Conservation (phyloP, 2,888 invertebrate species). For the Timandra comae region DNA sequence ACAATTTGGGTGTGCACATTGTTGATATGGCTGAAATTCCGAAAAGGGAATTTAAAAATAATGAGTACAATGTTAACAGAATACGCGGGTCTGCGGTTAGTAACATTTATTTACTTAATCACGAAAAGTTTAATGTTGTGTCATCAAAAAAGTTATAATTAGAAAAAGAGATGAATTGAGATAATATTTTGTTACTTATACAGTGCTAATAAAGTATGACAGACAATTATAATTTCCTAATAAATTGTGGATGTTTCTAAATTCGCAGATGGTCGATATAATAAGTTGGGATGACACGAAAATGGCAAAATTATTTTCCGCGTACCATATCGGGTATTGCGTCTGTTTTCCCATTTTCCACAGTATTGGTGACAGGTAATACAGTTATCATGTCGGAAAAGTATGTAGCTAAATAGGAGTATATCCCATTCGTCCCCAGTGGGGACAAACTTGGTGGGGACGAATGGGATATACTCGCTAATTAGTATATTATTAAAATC, state of each 20-base stretch:
- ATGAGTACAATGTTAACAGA: neutral
- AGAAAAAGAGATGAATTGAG: slow-evolving; percentile 21
- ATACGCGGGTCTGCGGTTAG: too few relatives aligned
- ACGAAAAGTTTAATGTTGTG: too few relatives aligned
- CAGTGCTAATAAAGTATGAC: too few relatives aligned
- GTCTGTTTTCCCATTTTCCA: slow-evolving; percentile 68
- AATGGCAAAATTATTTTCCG: slow-evolving; percentile 53
- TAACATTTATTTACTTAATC: too few relatives aligned
- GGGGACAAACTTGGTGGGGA: too few relatives aligned
- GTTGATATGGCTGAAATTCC: slow-evolving; percentile 55
- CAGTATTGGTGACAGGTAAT: slow-evolving; percentile 58
- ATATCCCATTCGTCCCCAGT: too few relatives aligned
- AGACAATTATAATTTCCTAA: too few relatives aligned
- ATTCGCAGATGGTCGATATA: slow-evolving; percentile 49
- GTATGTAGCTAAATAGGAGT: too few relatives aligned
- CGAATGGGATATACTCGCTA: too few relatives aligned
- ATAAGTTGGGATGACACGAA: slow-evolving; percentile 57
- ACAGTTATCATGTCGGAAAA: too few relatives aligned
- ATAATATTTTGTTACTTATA: slow-evolving; percentile 20
- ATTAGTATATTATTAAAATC: neutral
- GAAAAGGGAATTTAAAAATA: slow-evolving; percentile 24
- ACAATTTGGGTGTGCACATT: slow-evolving; percentile 66
- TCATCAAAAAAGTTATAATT: too few relatives aligned
- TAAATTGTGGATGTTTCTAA: too few relatives aligned
- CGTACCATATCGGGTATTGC: slow-evolving; percentile 64